Base-by-base conservation (phyloP, 1,140 invertebrate species). In the Pogonus chalceus region DNA sequence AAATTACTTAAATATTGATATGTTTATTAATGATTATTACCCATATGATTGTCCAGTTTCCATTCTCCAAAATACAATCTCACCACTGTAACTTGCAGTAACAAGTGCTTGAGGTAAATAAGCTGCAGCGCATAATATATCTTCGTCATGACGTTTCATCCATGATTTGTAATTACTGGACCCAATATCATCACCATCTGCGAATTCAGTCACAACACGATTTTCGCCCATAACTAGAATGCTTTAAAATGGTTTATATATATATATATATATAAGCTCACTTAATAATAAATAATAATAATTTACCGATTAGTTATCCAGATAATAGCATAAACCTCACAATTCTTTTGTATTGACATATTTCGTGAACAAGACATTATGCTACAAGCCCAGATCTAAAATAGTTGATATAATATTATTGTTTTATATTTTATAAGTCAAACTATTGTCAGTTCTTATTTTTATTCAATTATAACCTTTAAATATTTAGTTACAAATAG, bases 321-420 rank as follows among this genome's bases (percentile, higher is more conserved):
- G 51, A 79, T 74, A 1, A 78, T 75, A 22, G 69, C 72, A 12
- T 77, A 79, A 0, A 82, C 74, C 63, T 81, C 78, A 54, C 75
- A 76, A 60, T 78, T 76, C 43, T 73, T 64, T 53, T 79, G 76
- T 18, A 83, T 78, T 23, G 66, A 65, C 79, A 85, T 79, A 23
- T 74, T 76, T 52, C 79, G 69, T 23, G 87, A 62, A 59, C 83
- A 85, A 0, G 75, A 73, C 0, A 84, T 84, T 21, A 82, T 81
- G 62, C 86, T 88, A 59, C 88, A 88, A 65, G 88, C 85, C 88
- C 88, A 90, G 4, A 88, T 78, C 73, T 83, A n/a, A n/a, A n/a
- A n/a, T n/a, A n/a, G n/a, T n/a, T n/a, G n/a, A n/a, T n/a, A n/a
- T n/a, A n/a, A n/a, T n/a, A n/a, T n/a, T n/a, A n/a, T n/a, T n/a